Percentiles rank a stretch among this genome's conserved stretches.
Conservation (phyloP, 2,888 invertebrate species). For the Parascotia fuliginaria region DNA sequence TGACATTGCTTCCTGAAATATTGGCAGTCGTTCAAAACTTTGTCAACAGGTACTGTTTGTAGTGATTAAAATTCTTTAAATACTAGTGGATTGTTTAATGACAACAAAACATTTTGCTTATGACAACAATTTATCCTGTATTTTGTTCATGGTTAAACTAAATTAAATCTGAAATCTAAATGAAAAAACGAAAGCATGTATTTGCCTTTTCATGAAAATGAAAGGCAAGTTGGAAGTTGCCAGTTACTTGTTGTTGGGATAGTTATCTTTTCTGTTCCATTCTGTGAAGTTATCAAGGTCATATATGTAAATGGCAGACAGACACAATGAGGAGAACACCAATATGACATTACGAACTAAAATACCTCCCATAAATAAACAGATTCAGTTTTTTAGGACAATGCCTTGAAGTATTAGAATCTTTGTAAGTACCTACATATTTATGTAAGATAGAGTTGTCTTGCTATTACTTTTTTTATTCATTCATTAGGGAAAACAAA, state of each 20-base stretch:
- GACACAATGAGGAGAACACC: slow-evolving; percentile 23
- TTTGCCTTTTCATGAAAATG: no score
- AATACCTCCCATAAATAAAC: not conserved
- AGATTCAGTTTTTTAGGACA: not conserved
- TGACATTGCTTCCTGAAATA: slow-evolving; percentile 44
- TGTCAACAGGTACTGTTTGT: slow-evolving; percentile 56
- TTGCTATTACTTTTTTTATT: no score
- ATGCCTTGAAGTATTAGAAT: no score
- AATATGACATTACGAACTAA: not conserved
- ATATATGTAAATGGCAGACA: slow-evolving; percentile 28
- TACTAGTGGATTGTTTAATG: slow-evolving; percentile 42
- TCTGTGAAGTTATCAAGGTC: slow-evolving; percentile 6
- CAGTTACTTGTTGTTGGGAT: slow-evolving; percentile 2
- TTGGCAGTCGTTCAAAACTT: slow-evolving; percentile 56
- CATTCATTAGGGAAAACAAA: no score
- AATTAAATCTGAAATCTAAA: no score
- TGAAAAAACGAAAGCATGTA: no score
- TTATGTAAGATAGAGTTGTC: not conserved
- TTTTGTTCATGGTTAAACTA: no score
- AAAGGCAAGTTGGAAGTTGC: no score
- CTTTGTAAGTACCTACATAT: no score
- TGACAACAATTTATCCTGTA: no score
- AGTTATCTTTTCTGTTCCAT: slow-evolving; percentile 11
- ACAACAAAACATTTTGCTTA: slow-evolving; percentile 26
- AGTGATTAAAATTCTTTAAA: slow-evolving; percentile 40